phyloP scores from a whole-genome alignment of 2,888 invertebrate genomes.

The Archips xylosteana region DNA sequence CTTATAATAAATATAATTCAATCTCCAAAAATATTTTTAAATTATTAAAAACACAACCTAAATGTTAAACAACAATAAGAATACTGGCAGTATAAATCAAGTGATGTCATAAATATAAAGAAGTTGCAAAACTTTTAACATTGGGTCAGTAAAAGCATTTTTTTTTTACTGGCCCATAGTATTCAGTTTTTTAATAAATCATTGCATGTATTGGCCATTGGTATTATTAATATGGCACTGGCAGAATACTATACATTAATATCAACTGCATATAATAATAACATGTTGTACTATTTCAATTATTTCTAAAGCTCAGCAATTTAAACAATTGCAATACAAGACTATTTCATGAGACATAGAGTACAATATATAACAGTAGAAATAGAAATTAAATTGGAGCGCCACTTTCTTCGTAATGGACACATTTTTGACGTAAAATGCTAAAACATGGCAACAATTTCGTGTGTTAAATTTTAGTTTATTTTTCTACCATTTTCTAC shows the following conservation, averaged over 20 bases:
- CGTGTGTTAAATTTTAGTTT: no score
- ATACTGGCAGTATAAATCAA: slow-evolving; percentile 69
- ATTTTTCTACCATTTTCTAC: no score
- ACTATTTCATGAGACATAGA: neutral
- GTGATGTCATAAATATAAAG: slow-evolving; percentile 26
- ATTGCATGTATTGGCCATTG: slow-evolving; percentile 22
- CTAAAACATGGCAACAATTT: no score
- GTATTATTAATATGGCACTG: slow-evolving; percentile 43
- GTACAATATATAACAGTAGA: no score
- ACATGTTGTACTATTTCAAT: slow-evolving; percentile 12
- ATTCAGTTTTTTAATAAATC: neutral
- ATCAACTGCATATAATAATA: neutral
- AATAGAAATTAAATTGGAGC: no score
- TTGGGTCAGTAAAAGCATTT: neutral
- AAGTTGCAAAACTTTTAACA: neutral
- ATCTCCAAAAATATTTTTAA: slow-evolving; percentile 17
- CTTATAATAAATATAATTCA: slow-evolving; percentile 8
- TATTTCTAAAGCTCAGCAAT: neutral
- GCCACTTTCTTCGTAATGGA: no score
- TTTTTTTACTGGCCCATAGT: neutral
- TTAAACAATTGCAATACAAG: neutral
- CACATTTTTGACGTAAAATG: no score
- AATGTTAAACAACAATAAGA: slow-evolving; percentile 68
- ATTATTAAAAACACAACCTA: slow-evolving; percentile 63
- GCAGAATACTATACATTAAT: slow-evolving; percentile 4